phyloP scores from a whole-genome alignment of 2,888 invertebrate genomes.

The Seira sanloemensis region DNA sequence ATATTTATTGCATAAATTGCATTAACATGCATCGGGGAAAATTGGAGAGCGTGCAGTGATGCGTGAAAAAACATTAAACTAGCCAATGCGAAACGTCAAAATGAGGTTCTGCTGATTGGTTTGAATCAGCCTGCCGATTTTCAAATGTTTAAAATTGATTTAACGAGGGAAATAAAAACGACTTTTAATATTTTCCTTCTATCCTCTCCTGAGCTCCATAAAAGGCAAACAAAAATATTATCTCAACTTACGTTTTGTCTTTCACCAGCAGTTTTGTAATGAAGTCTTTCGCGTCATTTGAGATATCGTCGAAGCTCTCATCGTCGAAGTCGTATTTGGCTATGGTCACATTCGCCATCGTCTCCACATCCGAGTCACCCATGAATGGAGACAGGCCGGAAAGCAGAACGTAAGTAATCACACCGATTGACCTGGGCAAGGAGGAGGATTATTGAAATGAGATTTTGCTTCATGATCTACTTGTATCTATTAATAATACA shows the following conservation, averaged over 20 bases:
- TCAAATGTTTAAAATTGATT: no score
- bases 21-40: neutral
- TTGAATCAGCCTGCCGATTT: no score
- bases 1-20: neutral
- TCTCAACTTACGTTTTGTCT: constrained; percentile 85
- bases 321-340: constrained; percentile 98
- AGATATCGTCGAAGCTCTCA: constrained; percentile 96
- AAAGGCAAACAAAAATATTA: constrained; percentile 24
- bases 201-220: neutral
- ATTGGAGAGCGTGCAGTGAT: neutral
- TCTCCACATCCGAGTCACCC: constrained; percentile 98
- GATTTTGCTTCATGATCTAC: neutral
- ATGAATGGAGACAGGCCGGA: constrained; percentile 98
- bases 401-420: constrained; percentile 76
- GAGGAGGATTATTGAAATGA: neutral
- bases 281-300: constrained; percentile 96
- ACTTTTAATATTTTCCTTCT: no score
- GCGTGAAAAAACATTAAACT: neutral
- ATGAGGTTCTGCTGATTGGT: no score
- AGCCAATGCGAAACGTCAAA: no score
- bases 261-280: constrained; percentile 93
- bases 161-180: no score
- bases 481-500: no score
- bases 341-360: constrained; percentile 98
- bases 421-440: constrained; percentile 66